Evolutionary conservation across 2,113 vertebrate species (phyloP).

Genomic region (Gadus chalcogrammus): DNA sequence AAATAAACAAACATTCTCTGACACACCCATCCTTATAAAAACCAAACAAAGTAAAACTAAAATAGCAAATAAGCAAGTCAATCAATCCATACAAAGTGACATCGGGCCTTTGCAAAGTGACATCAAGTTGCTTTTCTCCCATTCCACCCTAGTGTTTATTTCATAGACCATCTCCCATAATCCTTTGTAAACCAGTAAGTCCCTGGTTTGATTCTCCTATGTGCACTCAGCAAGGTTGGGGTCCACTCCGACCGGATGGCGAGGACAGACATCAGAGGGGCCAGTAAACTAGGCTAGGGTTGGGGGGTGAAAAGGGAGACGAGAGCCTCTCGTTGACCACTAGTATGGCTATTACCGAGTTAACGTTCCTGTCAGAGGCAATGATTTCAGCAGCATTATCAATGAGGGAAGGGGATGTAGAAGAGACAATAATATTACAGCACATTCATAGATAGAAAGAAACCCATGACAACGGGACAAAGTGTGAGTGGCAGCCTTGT

Average conservation of each 20-base stretch:
- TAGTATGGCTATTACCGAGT: conserved; percentile 39
- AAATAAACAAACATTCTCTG: conserved; percentile 63
- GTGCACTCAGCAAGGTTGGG: conserved; percentile 60
- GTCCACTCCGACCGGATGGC: conserved; percentile 50
- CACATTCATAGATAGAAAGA: conserved; percentile 63
- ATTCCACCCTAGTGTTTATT: conserved; percentile 11
- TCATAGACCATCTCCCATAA: conserved; percentile 46
- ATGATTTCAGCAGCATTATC: conserved; percentile 68
- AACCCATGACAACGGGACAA: conserved; percentile 40
- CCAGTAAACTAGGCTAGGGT: neutral
- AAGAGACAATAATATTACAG: conserved; percentile 34
- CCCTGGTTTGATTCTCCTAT: conserved; percentile 42
- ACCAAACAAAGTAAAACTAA: conserved; percentile 21
- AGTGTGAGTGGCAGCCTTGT: conserved; percentile 34
- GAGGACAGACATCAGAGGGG: neutral
- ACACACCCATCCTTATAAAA: conserved; percentile 50
- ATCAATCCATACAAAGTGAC: conserved; percentile 74
- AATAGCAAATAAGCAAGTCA: conserved; percentile 60
- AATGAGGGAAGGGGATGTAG: conserved; percentile 44
- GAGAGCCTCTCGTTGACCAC: conserved; percentile 31
- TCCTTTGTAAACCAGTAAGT: conserved; percentile 55
- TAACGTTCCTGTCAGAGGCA: conserved; percentile 54
- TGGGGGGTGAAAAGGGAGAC: conserved; percentile 8
- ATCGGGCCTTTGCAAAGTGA: conserved; percentile 76
- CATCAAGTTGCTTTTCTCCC: conserved; percentile 62